Base-by-base conservation (phyloP, 2,797 vertebrate species). In the Cetoscarus ocellatus region DNA sequence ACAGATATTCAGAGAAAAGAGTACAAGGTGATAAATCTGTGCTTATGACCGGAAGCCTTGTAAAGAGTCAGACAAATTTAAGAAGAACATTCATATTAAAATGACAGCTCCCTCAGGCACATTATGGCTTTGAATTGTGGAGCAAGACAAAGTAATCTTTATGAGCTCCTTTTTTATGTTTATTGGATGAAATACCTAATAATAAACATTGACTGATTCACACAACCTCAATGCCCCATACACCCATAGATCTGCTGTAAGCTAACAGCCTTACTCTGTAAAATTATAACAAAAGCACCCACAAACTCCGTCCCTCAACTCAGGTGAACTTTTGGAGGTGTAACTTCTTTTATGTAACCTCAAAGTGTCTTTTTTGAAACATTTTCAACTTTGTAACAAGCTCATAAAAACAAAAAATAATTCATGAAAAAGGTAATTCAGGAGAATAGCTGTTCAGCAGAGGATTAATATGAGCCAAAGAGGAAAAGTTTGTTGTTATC, bases 21-120 rank as follows among this genome's bases (percentile, higher is more conserved):
- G 49, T 6, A 80, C 27, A 35, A 19, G 57, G 51, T 68, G 40
- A 60, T 72, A 85, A 77, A 34, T 80, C 75, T 60, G 42, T 11
- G 55, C 78, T 83, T n/a, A 66, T 86, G 79, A 74, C 54, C 3
- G 6, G 64, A 74, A 58, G 35, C 18, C 64, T 71, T 72, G 84
- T 89, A 88, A 88, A 90, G 50, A 83, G 34, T 64, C n/a, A 85
- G 70, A 60, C 62, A 81, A 67, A 69, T 89, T 86, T 79, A 72
- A 84, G 77, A 85, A 74, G 65, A 69, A 75, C 50, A 17, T 43
- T 59, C 68, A 61, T 75, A 83, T 70, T 61, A 81, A 85, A 82
- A 51, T 12, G 61, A 75, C 5, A 7, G 70, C 39, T 67, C 70
- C 70, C 67, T 43, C 13, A 7, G 67, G 54, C 9, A 3, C 44